A percentile compares a stretch with the other conserved stretches of the same genome.
These are phyloP conservation scores for Pyxicephalus adspersus DNA, from an alignment of 2,113 vertebrate genomes.

Conservation along the genomic window DNA sequence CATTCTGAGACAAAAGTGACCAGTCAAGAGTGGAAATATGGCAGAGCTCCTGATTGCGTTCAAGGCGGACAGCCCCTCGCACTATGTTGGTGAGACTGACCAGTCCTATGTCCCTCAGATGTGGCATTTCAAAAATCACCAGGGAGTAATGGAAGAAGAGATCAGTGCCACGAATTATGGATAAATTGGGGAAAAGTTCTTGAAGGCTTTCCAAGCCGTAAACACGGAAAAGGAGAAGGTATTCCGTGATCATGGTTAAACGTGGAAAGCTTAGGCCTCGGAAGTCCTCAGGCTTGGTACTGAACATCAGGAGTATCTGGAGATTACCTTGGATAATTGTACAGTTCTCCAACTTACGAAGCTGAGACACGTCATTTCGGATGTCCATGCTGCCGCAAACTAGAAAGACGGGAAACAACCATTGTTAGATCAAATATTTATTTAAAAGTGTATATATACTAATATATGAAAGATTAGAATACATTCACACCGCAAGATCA, in stretches of 20 bases:
- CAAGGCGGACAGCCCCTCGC: constrained; percentile 71
- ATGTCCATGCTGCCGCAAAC: constrained; percentile 82
- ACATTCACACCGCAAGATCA: background rate
- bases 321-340: constrained; percentile 78
- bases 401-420: constrained; percentile 50
- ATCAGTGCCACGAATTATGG: constrained; percentile 72
- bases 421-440: background rate
- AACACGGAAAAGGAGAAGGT: constrained; percentile 79
- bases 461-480: background rate
- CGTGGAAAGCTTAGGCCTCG: constrained; percentile 74
- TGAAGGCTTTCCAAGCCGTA: constrained; percentile 78
- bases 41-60: constrained; percentile 82
- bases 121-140: constrained; percentile 80
- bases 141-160: constrained; percentile 79
- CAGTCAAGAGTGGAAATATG: constrained; percentile 82
- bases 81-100: constrained; percentile 70
- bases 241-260: constrained; percentile 79
- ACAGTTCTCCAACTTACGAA: constrained; percentile 77
- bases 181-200: constrained; percentile 79
- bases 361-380: constrained; percentile 74
- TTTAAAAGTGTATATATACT: background rate
- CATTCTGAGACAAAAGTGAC: constrained; percentile 65
- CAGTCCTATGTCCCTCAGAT: constrained; percentile 75
- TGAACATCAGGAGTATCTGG: constrained; percentile 81
- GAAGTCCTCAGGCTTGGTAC: constrained; percentile 73